Evolutionary conservation across 2,797 vertebrate species (phyloP).

Genomic region (Acropternis orthonyx): DNA sequence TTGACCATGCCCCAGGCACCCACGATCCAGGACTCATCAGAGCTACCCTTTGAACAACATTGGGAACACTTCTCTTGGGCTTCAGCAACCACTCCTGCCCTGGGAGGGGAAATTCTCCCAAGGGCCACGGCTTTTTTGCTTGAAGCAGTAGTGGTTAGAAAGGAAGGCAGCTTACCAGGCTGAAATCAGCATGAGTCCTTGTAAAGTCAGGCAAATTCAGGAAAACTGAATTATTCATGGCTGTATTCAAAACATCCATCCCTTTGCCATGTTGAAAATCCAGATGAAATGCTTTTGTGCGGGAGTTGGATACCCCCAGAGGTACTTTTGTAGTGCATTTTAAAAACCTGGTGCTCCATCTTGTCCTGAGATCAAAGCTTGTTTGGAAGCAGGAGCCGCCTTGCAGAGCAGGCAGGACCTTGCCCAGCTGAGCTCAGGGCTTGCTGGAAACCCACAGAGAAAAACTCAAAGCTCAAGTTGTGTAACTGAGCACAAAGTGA

Average conservation of each 20-base stretch:
- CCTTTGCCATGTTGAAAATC: constrained; percentile 1
- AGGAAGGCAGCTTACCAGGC: background rate
- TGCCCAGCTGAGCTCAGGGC: background rate
- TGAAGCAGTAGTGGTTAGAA: background rate
- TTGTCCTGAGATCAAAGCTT: background rate
- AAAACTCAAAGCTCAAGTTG: background rate
- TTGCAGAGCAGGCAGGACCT: background rate
- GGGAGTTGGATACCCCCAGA: background rate
- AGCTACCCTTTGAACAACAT: accelerated
- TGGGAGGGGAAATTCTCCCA: background rate
- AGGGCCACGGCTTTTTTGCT: background rate
- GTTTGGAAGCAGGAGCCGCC: background rate
- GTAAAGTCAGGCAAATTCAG: background rate
- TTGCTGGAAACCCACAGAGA: background rate
- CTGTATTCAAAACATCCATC: background rate
- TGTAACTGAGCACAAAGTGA: background rate
- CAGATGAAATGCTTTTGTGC: background rate
- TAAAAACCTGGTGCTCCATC: background rate
- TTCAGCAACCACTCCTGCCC: background rate
- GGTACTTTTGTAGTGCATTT: background rate
- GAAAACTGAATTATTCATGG: constrained; percentile 14
- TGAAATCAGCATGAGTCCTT: background rate
- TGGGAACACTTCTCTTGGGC: background rate
- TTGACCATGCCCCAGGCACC: background rate
- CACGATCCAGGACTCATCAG: accelerated